Base-by-base conservation (phyloP, 1,140 invertebrate species). In the Pogonomyrmex californicus region DNA sequence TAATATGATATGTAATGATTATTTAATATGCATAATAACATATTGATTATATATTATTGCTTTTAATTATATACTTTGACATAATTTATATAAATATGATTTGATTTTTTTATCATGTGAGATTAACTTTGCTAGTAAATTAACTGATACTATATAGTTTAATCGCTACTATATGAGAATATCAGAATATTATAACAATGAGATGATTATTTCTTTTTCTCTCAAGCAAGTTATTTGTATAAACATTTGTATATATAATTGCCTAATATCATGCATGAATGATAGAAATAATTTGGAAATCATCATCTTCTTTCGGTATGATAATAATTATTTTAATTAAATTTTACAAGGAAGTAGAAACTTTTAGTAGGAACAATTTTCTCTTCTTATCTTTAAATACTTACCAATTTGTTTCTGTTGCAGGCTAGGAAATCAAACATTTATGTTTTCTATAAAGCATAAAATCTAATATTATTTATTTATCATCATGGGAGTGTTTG, bases 401-500 rank as follows among this genome's bases (percentile, higher is more conserved):
- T 60, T 38, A 23, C 51, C 14, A 0, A 63, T 44, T 49, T 66
- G 2, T 4, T 71, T 90, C 58, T 89, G 68, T 90, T 93, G 41
- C 86, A 92, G 91, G 78, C 71, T 36, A 41, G 79, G 30, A 58
- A 62, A 58, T 49, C 23, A 83, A 87, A 85, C 9, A 60, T 89
- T 90, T 68, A 71, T 65, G 87, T 90, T 14, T 76, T 88, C 77
- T 83, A 63, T 66, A 49, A 88, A 86, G 47, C 70, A 66, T 87
- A 89, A 66, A 88, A 7, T 75, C 58, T 88, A 88, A 23, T 78
- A 79, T 12, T 75, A 85, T 68, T 77, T 17, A 49, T 71, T 65
- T 86, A 79, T n/a, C 38, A 93, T 89, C 78, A 95, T 95, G 94
- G 91, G 88, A 88, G 89, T 97, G 87, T 92, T 95, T 79, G 92